These are phyloP conservation scores for Phylloscopus collybita DNA, from an alignment of 2,797 vertebrate species.

Conservation along the genomic window DNA sequence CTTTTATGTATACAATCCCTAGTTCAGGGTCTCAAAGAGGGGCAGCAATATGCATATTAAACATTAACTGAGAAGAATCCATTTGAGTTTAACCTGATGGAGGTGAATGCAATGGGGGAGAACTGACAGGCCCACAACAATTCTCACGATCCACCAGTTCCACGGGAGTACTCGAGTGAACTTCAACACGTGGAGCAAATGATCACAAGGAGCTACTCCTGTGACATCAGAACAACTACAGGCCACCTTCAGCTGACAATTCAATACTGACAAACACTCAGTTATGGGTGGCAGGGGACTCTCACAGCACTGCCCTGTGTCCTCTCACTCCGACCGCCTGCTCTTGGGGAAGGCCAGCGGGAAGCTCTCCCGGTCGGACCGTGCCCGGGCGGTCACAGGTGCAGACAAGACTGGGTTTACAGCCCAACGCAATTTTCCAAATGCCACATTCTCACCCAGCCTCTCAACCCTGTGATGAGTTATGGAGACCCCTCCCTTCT, in stretches of 20 bases:
- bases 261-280: accelerated
- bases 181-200: not conserved
- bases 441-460: not conserved
- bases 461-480: not conserved
- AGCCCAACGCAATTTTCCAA: not conserved
- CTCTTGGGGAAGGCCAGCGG: accelerated
- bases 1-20: not conserved
- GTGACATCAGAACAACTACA: not conserved
- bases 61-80: not conserved
- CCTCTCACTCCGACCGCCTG: accelerated
- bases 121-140: not conserved
- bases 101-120: not conserved
- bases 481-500: not conserved
- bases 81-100: not conserved
- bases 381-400: accelerated
- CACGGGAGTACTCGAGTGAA: accelerated
- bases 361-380: not conserved
- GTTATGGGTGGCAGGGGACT: not conserved
- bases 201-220: not conserved
- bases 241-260: not conserved
- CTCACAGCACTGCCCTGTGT: accelerated
- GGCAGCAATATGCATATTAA: not conserved
- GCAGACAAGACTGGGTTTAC: not conserved
- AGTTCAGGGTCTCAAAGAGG: not conserved
- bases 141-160: not conserved